Evolutionary conservation across 1,140 invertebrate species (phyloP), one percentile per base, ranked within the genome.

Genomic region (Dendrolimus kikuchii): DNA sequence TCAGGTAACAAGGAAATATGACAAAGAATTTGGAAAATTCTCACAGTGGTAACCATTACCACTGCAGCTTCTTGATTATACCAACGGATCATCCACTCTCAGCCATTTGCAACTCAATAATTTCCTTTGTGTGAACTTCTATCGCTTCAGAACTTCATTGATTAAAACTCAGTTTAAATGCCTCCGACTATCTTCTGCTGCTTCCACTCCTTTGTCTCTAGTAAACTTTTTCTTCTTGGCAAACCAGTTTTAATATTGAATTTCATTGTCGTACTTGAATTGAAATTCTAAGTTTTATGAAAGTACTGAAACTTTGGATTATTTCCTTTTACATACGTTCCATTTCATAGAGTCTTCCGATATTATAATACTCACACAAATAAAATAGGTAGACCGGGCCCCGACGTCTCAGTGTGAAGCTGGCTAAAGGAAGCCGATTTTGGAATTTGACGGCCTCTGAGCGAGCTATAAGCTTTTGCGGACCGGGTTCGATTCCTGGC

Each of bases 141-240:
- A 75, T 80, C 66, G 71, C 63, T 74, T 71, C 66, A 72, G 68
- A 78, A 84, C 64, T 77, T 74, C 73, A 80, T 80, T 81, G 77
- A 83, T 84, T 84, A 81, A 76, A 80, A 68, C 70, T 59, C 61
- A 81, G 75, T 72, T 71, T 70, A 71, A 76, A 78, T 73, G 68
- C 68, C 68, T 51, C 57, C 54, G 52, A 56, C 59, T 62, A 64
- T 59, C 62, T 69, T 71, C 62, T 66, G 43, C 46, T 8, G 40
- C 55, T 50, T 38, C 44, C 37, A 54, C 47, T 64, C 64, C 65
- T 74, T 76, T 76, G 71, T 76, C 72, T 62, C 44, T 48, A 38
- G 40, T 50, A 58, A 46, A 52, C 57, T 70, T 76, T 68, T 77
- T 79, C 79, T 76, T 68, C 58, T 55, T 57, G 37, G 9, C 40